Percentiles rank a stretch among this genome's conserved stretches.
Conservation (phyloP, 2,113 vertebrate species). For the Megaceryle maxima region DNA sequence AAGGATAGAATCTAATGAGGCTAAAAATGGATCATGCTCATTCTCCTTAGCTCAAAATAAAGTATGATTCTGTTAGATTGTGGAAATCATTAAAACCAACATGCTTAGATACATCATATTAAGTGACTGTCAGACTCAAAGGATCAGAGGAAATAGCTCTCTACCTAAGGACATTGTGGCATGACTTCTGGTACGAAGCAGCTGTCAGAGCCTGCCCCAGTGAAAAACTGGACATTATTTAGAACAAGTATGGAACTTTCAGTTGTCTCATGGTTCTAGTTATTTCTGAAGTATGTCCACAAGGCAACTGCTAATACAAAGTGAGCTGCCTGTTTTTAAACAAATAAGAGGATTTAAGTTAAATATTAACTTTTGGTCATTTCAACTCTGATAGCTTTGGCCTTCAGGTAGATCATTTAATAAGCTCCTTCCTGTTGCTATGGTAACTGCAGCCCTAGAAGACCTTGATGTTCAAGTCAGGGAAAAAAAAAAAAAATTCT, state of each 20-base stretch:
- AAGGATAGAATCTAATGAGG: neutral
- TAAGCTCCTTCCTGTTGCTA: slow-evolving; percentile 63
- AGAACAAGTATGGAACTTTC: neutral
- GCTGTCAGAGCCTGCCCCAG: neutral
- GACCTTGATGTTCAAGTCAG: slow-evolving; percentile 70
- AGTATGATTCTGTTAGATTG: neutral
- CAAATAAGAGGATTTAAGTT: slow-evolving; percentile 62
- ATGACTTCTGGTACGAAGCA: neutral
- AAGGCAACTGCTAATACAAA: neutral
- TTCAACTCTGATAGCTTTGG: slow-evolving; percentile 64
- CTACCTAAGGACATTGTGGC: neutral
- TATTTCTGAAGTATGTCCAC: neutral
- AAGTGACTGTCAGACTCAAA: neutral
- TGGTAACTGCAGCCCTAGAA: slow-evolving; percentile 58
- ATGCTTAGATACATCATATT: neutral
- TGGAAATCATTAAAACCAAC: neutral
- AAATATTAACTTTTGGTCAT: slow-evolving; percentile 73
- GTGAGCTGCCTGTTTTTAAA: slow-evolving; percentile 43
- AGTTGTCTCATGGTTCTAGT: neutral
- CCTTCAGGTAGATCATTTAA: slow-evolving; percentile 75
- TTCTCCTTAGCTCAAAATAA: neutral
- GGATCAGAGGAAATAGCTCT: neutral
- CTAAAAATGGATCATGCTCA: neutral
- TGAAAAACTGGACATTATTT: neutral
- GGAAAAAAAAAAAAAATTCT: neutral